Base-by-base conservation (phyloP, 1,140 invertebrate genomes). In the Heliconius congener region DNA sequence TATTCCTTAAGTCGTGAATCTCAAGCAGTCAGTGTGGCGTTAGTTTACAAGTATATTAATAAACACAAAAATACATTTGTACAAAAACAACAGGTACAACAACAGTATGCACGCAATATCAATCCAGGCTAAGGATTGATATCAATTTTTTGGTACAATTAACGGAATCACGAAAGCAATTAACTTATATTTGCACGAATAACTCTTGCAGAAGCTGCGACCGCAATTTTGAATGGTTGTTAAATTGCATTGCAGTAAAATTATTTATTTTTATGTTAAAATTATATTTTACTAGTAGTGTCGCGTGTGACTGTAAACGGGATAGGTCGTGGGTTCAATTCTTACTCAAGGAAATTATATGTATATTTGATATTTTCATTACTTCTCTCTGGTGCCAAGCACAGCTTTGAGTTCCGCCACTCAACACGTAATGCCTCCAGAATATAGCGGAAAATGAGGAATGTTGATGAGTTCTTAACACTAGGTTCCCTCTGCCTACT, bases 91-190 rank as follows among this genome's bases (percentile, higher is more conserved):
- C 23, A 23, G 27, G 11, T 8, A 57, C 55, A 13, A 66, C 60
- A 30, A 23, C 23, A 23, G 27, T n/a, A 4, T 30, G 18, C 74
- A 76, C 74, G 74, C 74, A 42, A 76, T 71, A 70, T 23, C 18
- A 30, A 76, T 46, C 34, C 74, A 71, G 74, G 74, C 74, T 70
- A 76, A 76, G 74, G 74, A 76, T 76, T 66, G 3, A 66, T 66
- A 30, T 3, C 6, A 66, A 2, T 6, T 46, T 75, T 75, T 66
- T 76, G 34, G 60, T 42, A 76, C 60, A 46, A 37, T 57, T 76
- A 71, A 70, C 55, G 60, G 74, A 70, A 76, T 76, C 74, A 70
- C 74, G 74, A 70, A 71, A 76, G 66, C 74, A 76, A 70, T 71
- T 76, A 70, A 23, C n/a, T 76, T 76, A 34, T 23, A 27, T 70